Conservation (phyloP, 2,113 vertebrate species). For the Piliocolobus tephrosceles region DNA sequence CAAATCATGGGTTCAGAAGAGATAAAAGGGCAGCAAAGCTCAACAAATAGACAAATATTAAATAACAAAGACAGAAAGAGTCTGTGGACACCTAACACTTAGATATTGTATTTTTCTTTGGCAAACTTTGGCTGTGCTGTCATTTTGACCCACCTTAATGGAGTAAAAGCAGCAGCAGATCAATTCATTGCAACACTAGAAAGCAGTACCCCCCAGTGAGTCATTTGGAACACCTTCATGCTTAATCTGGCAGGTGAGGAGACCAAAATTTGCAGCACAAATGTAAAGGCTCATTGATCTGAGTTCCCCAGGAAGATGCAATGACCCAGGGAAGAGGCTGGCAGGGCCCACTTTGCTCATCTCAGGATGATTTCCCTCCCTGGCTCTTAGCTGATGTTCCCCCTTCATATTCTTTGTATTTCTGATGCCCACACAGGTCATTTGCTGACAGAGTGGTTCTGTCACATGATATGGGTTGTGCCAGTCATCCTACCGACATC, state of each 20-base stretch:
- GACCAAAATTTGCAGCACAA: too few relatives aligned
- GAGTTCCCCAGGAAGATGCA: background rate
- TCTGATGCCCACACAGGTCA: background rate
- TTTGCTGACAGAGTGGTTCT: constrained; percentile 32
- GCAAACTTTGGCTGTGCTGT: background rate
- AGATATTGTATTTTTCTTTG: background rate
- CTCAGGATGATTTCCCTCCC: background rate
- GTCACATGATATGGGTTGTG: background rate
- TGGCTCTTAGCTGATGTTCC: background rate
- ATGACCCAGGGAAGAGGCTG: background rate
- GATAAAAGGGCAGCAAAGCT: background rate
- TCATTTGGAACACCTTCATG: background rate
- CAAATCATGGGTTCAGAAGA: background rate
- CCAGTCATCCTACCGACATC: constrained; percentile 32
- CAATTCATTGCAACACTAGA: background rate
- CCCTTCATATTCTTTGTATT: background rate
- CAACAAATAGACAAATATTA: background rate
- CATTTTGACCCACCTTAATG: background rate
- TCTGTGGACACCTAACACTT: background rate
- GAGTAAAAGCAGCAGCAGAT: background rate
- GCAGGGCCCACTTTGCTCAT: background rate
- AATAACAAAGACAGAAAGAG: background rate
- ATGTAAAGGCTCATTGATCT: background rate
- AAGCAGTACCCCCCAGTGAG: rapidly evolving
- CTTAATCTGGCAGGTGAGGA: background rate